Evolutionary conservation across 2,113 vertebrate species (phyloP), one percentile per base, ranked within the genome.

Genomic region (Himantopus leucocephalus): DNA sequence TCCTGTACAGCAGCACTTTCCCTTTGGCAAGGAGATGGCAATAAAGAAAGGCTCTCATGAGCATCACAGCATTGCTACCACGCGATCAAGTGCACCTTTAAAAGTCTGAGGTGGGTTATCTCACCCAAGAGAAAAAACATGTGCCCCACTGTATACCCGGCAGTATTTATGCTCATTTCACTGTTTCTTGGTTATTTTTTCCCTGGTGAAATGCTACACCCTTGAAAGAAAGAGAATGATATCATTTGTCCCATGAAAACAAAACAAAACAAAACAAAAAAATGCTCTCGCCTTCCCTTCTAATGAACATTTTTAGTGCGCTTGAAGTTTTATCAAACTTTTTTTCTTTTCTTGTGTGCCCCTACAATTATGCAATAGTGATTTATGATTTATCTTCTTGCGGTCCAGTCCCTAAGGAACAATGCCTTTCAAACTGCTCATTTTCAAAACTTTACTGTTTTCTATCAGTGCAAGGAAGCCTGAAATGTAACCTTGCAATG

Each of bases 371-470:
- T 32, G n/a, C 60, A 85, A 24, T 7, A 86, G 39, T 68, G 59
- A 67, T 84, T 80, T 56, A 75, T 35, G 12, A 59, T 82, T 90
- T 95, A 14, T 93, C 82, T 94, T 62, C 68, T 63, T 84, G 50
- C 5, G 2, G 48, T 78, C 55, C 52, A 67, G 22, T 47, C 47
- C 86, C 41, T 67, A 66, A 41, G 59, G 41, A 85, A 66, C 15
- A 80, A 37, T 2, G 2, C 39, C 76, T 89, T 88, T 72, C 80
- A 68, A 87, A 78, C 22, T 78, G 24, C 77, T 73, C 0, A 60
- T 72, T 92, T 95, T 84, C 68, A 84, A 94, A 95, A 86, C n/a
- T 60, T 78, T 10, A 47, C 52, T 87, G 52, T 79, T 91, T 84
- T 91, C 43, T 68, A 37, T 60, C 48, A 81, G 24, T 53, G 35